A percentile compares a stretch with the other conserved stretches of the same genome.
phyloP scores from a whole-genome alignment of 2,888 invertebrate species.

The Orgyia antiqua region DNA sequence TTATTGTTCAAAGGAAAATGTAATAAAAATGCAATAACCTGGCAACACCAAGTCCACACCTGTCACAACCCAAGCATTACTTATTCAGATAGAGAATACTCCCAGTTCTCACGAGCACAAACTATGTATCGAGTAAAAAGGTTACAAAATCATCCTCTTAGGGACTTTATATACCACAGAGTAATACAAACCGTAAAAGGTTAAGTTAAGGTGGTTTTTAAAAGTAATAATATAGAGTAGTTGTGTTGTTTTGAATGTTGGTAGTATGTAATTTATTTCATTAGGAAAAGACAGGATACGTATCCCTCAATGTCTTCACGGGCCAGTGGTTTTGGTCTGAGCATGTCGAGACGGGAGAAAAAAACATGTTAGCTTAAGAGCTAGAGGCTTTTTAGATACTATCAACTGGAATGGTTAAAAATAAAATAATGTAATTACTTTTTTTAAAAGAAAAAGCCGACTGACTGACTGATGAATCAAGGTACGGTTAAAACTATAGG shows the following conservation, averaged over 20 bases:
- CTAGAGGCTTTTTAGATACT: constrained; percentile 7
- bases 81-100: constrained; percentile 26
- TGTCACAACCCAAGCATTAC: constrained; percentile 18
- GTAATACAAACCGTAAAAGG: constrained; percentile 16
- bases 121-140: constrained; percentile 47
- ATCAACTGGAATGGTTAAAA: too few species aligned
- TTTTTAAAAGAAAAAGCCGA: too few species aligned
- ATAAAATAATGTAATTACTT: too few species aligned
- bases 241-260: constrained; percentile 29
- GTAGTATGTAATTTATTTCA: constrained; percentile 64
- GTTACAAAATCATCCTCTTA: constrained; percentile 59
- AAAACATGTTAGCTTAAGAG: constrained; percentile 44
- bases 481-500: too few species aligned
- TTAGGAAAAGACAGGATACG: constrained; percentile 75
- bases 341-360: constrained; percentile 64
- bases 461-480: too few species aligned
- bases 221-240: constrained; percentile 1
- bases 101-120: constrained; percentile 49
- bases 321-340: constrained; percentile 57
- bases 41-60: constrained; percentile 27
- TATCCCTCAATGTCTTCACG: constrained; percentile 74
- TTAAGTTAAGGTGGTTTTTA: constrained; percentile 15
- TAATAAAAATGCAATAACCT: too few species aligned
- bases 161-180: constrained; percentile 8
- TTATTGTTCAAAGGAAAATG: too few species aligned